Conservation (phyloP, 2,797 vertebrate species). For the Tamandua tetradactyla region DNA sequence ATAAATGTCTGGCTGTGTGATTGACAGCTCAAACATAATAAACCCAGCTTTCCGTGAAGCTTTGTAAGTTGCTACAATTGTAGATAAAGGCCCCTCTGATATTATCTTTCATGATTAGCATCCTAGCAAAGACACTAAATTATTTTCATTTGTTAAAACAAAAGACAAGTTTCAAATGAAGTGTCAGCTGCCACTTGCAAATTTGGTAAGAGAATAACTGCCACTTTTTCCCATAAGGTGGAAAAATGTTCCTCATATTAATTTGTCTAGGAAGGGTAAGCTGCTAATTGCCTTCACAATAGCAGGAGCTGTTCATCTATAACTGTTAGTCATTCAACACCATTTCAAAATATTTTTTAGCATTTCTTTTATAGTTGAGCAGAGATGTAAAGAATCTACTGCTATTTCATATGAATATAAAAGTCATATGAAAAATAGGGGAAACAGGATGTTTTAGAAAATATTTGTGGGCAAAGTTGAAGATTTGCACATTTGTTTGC, state of each 20-base stretch:
- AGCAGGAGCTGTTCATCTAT: background rate
- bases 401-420: slow-evolving; percentile 31
- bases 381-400: slow-evolving; percentile 19
- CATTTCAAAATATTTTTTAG: slow-evolving; percentile 23
- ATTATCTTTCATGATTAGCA: slow-evolving; percentile 50
- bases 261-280: background rate
- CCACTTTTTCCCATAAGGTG: slow-evolving; percentile 16
- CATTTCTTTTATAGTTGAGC: slow-evolving; percentile 44
- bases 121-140: slow-evolving; percentile 40
- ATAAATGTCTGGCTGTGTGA: slow-evolving; percentile 35
- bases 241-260: slow-evolving; percentile 16
- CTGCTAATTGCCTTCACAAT: slow-evolving; percentile 4
- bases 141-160: slow-evolving; percentile 65
- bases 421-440: background rate
- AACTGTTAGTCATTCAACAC: slow-evolving; percentile 17
- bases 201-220: slow-evolving; percentile 39
- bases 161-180: slow-evolving; percentile 53
- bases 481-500: background rate
- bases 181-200: slow-evolving; percentile 51
- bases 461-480: background rate
- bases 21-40: slow-evolving; percentile 60
- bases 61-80: slow-evolving; percentile 30
- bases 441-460: background rate
- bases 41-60: slow-evolving; percentile 60
- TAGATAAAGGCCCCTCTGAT: slow-evolving; percentile 43